Conservation (phyloP, 2,888 invertebrate species). For the Phortica okadai region DNA sequence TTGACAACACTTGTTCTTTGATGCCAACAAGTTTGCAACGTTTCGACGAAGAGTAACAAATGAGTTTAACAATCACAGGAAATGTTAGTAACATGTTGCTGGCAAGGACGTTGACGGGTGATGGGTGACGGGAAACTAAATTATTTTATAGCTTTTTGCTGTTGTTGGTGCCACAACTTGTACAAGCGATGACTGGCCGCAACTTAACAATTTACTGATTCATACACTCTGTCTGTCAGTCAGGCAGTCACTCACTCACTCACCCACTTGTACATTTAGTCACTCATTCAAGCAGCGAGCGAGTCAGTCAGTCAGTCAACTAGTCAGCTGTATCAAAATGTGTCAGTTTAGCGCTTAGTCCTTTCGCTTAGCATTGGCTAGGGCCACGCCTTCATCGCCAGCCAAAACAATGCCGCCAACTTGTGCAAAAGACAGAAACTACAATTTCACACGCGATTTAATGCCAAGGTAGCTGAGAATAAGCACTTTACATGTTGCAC, state of each 20-base stretch:
- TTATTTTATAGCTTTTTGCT: background rate
- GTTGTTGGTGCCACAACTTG: background rate
- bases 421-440: constrained; percentile 13
- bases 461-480: constrained; percentile 9
- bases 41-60: background rate
- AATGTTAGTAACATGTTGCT: background rate
- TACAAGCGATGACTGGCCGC: constrained; percentile 19
- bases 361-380: background rate
- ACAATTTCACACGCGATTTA: constrained; percentile 33
- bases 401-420: background rate
- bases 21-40: background rate
- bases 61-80: background rate
- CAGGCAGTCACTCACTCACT: background rate
- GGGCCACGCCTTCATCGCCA: background rate
- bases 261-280: background rate
- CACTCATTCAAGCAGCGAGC: background rate
- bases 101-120: too few relatives aligned
- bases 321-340: background rate
- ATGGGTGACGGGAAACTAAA: background rate
- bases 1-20: too few relatives aligned
- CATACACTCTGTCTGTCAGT: constrained; percentile 3
- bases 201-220: constrained; percentile 27
- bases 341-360: background rate
- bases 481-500: constrained; percentile 18
- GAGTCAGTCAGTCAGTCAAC: background rate